Base-by-base conservation (phyloP, 2,113 vertebrate genomes). In the Oncorhynchus keta region DNA sequence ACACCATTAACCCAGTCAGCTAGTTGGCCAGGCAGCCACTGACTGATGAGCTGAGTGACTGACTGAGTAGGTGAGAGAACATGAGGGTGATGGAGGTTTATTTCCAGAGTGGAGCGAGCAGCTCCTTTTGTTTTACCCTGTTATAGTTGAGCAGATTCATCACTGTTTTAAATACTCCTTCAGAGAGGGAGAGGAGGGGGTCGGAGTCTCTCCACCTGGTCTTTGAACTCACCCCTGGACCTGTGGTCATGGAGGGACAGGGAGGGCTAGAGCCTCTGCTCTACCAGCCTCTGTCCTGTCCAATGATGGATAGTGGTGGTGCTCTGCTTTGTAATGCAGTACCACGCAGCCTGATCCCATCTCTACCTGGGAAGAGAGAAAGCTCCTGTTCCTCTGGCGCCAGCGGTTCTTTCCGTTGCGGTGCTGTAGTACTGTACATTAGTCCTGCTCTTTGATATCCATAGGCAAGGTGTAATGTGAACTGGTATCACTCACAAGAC, bases 241-340 rank as follows among this genome's bases (percentile, higher is more conserved):
- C 30, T 64, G 59, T 73, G 61, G 55, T 45, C 74, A 80, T 73
- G 68, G 65, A 62, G 49, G 79, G 83, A 76, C 24, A 12, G 72
- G 77, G n/a, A 13, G n/a, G 20, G 7, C 61, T 24, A 24, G 22
- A 64, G 73, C 77, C 83, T 72, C 68, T 74, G 77, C 65, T 76
- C 79, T 14, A 24, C 30, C 57, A 28, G 68, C 67, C 55, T 55
- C 9, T 67, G 76, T 32, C 67, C 70, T 18, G 35, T 32, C 22
- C 55, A 68, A 7, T 86, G 88, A 88, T 85, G 85, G 85, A 88
- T 88, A 7, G 68, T 6, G 48, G 68, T 11, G 71, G 73, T 77
- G 70, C 48, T 28, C 26, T 65, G 69, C 59, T 55, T 39, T 72
- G 39, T 51, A 81, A 81, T 78, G 20, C 51, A 64, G 59, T 39